A percentile compares a stretch with the other conserved stretches of the same genome.
These are phyloP conservation scores for Salvelinus sp. DNA, from an alignment of 2,113 vertebrate species.

Conservation along the genomic window DNA sequence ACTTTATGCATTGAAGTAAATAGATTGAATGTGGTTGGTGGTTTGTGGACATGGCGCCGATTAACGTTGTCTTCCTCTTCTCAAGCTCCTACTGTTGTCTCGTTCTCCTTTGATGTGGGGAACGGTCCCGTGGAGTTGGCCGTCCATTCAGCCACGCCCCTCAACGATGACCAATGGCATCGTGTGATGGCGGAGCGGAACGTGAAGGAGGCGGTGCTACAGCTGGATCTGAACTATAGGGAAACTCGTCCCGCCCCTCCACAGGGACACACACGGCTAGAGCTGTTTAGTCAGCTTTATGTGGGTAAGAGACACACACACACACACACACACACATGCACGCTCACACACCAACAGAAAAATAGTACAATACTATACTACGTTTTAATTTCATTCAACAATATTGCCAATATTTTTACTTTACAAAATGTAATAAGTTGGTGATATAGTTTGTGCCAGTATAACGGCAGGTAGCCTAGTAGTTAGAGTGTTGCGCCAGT, in stretches of 20 bases:
- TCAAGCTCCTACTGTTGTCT: constrained; percentile 82
- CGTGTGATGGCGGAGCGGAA: constrained; percentile 89
- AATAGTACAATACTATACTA: neutral
- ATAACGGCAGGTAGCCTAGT: no score
- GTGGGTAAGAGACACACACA: constrained; percentile 82
- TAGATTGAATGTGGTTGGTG: neutral
- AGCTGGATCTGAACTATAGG: constrained; percentile 84
- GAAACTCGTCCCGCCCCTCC: constrained; percentile 81
- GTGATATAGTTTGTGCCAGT: no score
- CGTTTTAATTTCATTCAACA: no score
- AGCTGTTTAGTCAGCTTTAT: constrained; percentile 96
- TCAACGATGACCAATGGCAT: constrained; percentile 98
- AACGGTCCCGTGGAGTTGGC: constrained; percentile 91
- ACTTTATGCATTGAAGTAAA: neutral
- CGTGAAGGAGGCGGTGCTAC: constrained; percentile 90
- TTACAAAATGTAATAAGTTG: no score
- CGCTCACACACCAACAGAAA: constrained; percentile 15
- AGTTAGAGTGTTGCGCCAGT: no score
- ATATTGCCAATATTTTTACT: no score
- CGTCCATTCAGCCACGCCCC: constrained; percentile 76
- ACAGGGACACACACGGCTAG: constrained; percentile 91
- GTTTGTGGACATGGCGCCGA: neutral
- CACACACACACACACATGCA: neutral
- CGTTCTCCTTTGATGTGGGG: constrained; percentile 95
- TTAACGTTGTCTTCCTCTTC: neutral